Base-by-base conservation (phyloP, 92 coral and sea anemone species). In the Plumapathes pennacea region DNA sequence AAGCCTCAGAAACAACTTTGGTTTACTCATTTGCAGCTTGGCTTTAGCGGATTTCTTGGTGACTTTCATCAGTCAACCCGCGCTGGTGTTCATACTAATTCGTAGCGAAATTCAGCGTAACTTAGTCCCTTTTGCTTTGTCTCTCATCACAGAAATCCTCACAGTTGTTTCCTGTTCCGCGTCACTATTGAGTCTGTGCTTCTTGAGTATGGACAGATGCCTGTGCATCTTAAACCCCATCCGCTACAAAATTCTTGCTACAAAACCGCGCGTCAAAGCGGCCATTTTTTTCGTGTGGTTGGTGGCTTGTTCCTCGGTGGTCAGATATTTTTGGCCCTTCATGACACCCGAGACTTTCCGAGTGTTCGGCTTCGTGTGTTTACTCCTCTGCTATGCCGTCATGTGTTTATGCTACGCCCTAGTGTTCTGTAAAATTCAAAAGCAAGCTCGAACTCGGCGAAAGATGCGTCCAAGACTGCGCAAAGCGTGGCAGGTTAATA, bases 171-270 rank as follows among this genome's bases (percentile, higher is more conserved):
- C 90, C 4, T 83, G 90, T 45, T 66, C 74, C 7, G 82, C 82
- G 24, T 83, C 90, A 0, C 56, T 83, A 9, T 13, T 77, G 65
- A 83, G 73, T 1, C 60, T 83, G 0, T 69, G 77, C 15, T 57
- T 71, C 21, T 70, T 83, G 90, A 83, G 90, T 36, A 51, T 83
- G 0, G 90, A 83, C 12, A 71, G 90, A 30, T 72, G 84, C 34
- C 52, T 63, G 7, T 80, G 59, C 6, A 83, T 83, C 30, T 43
- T 55, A 0, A 63, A 69, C 53, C 90, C 90, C 27, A 46, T 83
- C 27, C 64, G 50, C 20, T 75, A 65, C 46, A 67, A 54, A 24
- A 31, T 24, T 1, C 14, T 53, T 36, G 51, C 66, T 37, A 75
- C 82, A 19, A 27, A 68, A 2, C 7, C 61, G 18, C 64, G 72